Conservation (phyloP, 2,113 vertebrate species). For the Ardeotis arabs region DNA sequence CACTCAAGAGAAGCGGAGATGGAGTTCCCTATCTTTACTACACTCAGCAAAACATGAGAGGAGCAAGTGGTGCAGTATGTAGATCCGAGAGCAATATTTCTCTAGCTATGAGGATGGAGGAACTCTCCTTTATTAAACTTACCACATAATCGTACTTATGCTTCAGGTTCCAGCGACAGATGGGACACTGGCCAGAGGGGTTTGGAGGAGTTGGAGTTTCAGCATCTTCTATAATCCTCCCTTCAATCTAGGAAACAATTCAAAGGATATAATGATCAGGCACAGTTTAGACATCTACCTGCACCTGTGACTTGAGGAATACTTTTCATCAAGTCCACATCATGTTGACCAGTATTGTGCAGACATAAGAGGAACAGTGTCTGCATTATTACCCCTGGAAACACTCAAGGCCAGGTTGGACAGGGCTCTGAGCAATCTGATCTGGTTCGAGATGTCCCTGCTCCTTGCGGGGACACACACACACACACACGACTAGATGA, state of each 20-base stretch:
- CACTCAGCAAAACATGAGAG: not conserved
- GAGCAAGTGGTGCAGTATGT: not conserved
- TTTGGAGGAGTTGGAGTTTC: constrained; percentile 86
- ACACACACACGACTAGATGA: too few relatives aligned
- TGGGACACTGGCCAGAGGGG: constrained; percentile 90
- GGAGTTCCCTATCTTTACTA: not conserved
- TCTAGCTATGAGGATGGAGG: not conserved
- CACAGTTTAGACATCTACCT: not conserved
- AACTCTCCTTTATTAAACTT: constrained; percentile 54
- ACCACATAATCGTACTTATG: constrained; percentile 92
- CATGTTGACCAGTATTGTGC: fast-evolving
- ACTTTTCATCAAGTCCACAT: not conserved
- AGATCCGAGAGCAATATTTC: not conserved
- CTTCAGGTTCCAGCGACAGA: constrained; percentile 97
- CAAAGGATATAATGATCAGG: not conserved
- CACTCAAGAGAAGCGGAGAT: not conserved
- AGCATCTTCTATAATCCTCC: constrained; percentile 68
- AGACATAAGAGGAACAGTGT: not conserved
- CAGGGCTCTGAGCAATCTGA: too few relatives aligned
- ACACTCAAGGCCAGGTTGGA: too few relatives aligned
- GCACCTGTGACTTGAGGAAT: not conserved
- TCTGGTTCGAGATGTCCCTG: too few relatives aligned
- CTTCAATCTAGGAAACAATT: constrained; percentile 85
- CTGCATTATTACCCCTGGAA: not conserved
- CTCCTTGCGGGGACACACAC: too few relatives aligned